Conservation (phyloP, 2,888 invertebrate genomes). For the Hyposoter didymator region DNA sequence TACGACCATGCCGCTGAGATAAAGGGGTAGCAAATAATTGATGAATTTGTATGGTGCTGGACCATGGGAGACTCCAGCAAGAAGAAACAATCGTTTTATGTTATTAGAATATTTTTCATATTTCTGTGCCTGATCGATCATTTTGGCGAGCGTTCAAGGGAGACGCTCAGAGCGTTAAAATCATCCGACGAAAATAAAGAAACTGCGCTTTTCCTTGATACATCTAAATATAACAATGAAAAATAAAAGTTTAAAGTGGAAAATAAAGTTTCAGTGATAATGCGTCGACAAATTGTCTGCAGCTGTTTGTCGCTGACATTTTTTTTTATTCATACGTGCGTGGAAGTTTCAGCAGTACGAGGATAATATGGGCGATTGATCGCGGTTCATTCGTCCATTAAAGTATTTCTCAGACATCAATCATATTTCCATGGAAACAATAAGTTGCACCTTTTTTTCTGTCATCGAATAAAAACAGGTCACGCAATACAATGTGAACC, state of each 20-base stretch:
- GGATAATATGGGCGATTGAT: conserved; percentile 7
- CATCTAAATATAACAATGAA: not conserved
- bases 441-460: not conserved
- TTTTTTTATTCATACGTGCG: conserved; percentile 11
- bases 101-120: conserved; percentile 12
- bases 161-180: not conserved
- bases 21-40: not conserved
- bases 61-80: conserved; percentile 14
- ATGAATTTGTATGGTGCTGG: not conserved
- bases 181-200: not conserved
- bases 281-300: conserved; percentile 16
- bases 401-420: not conserved
- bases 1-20: not conserved
- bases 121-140: conserved; percentile 13
- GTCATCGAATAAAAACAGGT: not conserved
- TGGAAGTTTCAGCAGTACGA: conserved; percentile 18
- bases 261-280: conserved; percentile 12
- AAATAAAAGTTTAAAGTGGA: not conserved
- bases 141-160: not conserved
- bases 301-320: not conserved
- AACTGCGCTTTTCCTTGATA: not conserved
- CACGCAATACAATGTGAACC: not conserved
- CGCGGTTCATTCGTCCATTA: not conserved
- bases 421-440: not conserved
- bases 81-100: not conserved